A percentile compares a stretch with the other conserved stretches of the same genome.
These are phyloP conservation scores for Zygogramma bicolorata DNA, from an alignment of 2,888 invertebrate species.

Conservation along the genomic window DNA sequence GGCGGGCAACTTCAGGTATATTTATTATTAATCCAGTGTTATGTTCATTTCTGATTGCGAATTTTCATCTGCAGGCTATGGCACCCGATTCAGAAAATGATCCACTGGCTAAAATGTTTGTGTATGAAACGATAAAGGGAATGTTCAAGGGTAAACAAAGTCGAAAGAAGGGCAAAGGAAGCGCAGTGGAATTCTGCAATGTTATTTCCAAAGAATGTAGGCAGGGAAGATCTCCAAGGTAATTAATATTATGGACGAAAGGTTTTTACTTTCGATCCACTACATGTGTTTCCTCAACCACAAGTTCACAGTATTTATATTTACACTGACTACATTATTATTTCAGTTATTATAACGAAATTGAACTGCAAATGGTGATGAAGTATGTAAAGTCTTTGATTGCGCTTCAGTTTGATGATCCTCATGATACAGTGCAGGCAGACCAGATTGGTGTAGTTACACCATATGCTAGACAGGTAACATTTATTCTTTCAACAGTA, in stretches of 20 bases:
- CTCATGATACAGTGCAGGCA: conserved; percentile 57
- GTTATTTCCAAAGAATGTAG: conserved; percentile 70
- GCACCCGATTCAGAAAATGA: conserved; percentile 51
- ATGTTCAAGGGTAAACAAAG: conserved; percentile 14
- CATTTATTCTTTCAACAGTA: too few species aligned
- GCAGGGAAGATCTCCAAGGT: conserved; percentile 70
- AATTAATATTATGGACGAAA: too few species aligned
- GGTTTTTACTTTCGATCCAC: not conserved
- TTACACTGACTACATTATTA: too few species aligned
- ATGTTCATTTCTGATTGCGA: not conserved
- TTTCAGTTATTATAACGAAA: conserved; percentile 72
- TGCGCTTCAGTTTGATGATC: conserved; percentile 61
- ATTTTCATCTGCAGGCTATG: conserved; percentile 46
- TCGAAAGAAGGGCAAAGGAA: conserved; percentile 24
- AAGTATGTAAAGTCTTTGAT: conserved; percentile 72
- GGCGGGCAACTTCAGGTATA: conserved; percentile 71
- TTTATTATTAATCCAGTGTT: not conserved
- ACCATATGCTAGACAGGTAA: conserved; percentile 69
- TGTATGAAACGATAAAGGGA: conserved; percentile 44
- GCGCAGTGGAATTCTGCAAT: conserved; percentile 73
- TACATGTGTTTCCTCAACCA: too few species aligned
- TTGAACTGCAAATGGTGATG: conserved; percentile 72
- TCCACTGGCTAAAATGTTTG: conserved; percentile 52
- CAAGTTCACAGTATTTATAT: too few species aligned
- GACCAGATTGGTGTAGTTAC: conserved; percentile 73